Evolutionary conservation across 2,113 vertebrate genomes (phyloP), one percentile per base, ranked within the genome.

Genomic region (Myxocyprinus asiaticus): DNA sequence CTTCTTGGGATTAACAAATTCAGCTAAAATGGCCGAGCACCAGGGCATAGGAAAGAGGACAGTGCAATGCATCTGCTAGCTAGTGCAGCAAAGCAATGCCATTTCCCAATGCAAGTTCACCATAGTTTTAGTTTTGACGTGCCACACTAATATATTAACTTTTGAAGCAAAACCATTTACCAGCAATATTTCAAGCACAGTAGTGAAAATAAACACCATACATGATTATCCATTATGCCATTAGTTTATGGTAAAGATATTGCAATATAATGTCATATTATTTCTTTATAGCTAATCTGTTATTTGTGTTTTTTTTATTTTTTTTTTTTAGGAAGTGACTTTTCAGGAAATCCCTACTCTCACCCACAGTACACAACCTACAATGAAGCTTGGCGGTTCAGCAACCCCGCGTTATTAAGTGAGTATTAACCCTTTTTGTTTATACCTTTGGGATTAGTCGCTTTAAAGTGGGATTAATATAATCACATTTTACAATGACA

Each of bases 381-480:
- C 94, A 99, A 99, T 0, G 97, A 99, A 92, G 97, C 97, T 85
- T 99, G 98, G 98, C 94, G 97, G 93, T 97, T 99, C 93, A 97
- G 96, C 95, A 99, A 99, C 93, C 98, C 98, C 89, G 96, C 97
- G 65, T 94, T 99, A 96, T 92, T 99, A 96, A 98, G 98, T 99
- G 94, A 98, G 98, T 95, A 90, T 55, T 78, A 51, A 73, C 55
- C 62, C 45, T 78, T 51, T 71, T 72, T 65, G 62, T 50, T 65
- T 75, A 53, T 74, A 33, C 72, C 45, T n/a, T 77, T 63, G 43
- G 55, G 66, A 78, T 62, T 74, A 51, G 64, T 66, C 47, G 6
- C 61, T 78, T 73, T 65, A 78, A 63, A 68, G 55, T 68, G 55
- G 63, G 47, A 53, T 74, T 78, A 70, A 71, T 59, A 71, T 80